Base-by-base conservation (phyloP, 35 echinoderm and acorn worm species). In the Ophiothrix spiculata region DNA sequence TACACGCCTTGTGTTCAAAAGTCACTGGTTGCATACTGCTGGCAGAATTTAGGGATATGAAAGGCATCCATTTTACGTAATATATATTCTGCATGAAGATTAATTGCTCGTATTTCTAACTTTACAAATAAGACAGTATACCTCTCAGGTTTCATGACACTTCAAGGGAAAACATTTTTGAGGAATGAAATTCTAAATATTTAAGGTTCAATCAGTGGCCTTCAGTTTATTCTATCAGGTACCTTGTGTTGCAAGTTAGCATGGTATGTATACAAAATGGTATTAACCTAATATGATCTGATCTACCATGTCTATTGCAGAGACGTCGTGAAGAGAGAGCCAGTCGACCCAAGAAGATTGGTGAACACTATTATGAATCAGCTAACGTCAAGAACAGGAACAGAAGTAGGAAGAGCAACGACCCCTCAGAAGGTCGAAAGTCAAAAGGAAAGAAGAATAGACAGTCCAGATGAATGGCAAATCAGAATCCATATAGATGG, bases 371-470 rank as follows among this genome's bases (percentile, higher is more conserved):
- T 74, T 97, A 97, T 81, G 49, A 76, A 1, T 85, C 32, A 34
- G 87, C 82, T 6, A 97, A 97, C 28, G 90, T 97, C n/a, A 97
- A 97, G 73, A 97, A 97, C 63, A 91, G 79, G 28, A 97, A 92
- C 54, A 88, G 90, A 40, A 86, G 75, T 31, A 89, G 54, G 81
- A 85, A 69, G 23, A 25, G 6, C 60, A 12, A 69, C 1, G 60
- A 69, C 29, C 3, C 3, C 29, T 4, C 23, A 31, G 34, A 83
- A 83, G 56, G 36, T 81, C 36, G 39, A 75, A 74, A 33, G 40
- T 29, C 25, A 40, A 81, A 39, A 25, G 35, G 39, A 75, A 64
- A 25, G 60, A 69, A 69, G 23, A 69, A 69, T 69, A 69, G 60
- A n/a, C 17, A 69, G 29, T 69, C 29, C 29, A 69, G 29, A 69